phyloP scores from a whole-genome alignment of 2,113 vertebrate genomes.

The Jaculus jaculus region DNA sequence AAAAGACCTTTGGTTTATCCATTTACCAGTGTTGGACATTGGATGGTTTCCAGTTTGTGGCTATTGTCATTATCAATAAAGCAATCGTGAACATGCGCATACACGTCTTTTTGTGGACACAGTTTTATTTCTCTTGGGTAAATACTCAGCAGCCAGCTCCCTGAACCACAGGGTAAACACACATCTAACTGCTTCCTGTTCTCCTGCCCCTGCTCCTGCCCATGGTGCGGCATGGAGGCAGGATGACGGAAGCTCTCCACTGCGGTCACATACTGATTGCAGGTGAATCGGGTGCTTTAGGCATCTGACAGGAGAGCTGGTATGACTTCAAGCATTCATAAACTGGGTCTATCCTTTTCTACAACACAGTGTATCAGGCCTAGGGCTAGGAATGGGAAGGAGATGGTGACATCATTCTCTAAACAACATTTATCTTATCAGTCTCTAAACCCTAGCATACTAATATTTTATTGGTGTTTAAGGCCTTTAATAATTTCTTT shows the following conservation, averaged over 20 bases:
- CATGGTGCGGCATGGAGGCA: background rate
- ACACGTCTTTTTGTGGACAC: background rate
- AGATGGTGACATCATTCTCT: background rate
- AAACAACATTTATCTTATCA: background rate
- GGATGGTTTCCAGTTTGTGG: background rate
- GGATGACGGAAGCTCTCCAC: background rate
- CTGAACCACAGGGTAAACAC: background rate
- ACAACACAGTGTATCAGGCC: accelerated
- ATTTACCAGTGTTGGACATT: background rate
- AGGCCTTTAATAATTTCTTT: background rate
- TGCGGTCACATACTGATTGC: background rate
- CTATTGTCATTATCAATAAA: background rate
- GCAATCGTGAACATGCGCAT: background rate
- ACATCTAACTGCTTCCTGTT: too few species aligned
- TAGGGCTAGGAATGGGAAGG: background rate
- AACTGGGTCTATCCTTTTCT: background rate
- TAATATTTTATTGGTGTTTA: background rate
- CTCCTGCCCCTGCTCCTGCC: too few species aligned
- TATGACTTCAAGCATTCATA: too few species aligned
- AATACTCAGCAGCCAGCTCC: background rate
- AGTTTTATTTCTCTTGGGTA: background rate
- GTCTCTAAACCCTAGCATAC: background rate
- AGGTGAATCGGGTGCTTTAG: background rate
- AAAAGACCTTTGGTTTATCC: background rate
- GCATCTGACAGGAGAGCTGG: background rate